These are phyloP conservation scores for Pteria penguin DNA, from an alignment of 2,888 invertebrate genomes.

Conservation along the genomic window DNA sequence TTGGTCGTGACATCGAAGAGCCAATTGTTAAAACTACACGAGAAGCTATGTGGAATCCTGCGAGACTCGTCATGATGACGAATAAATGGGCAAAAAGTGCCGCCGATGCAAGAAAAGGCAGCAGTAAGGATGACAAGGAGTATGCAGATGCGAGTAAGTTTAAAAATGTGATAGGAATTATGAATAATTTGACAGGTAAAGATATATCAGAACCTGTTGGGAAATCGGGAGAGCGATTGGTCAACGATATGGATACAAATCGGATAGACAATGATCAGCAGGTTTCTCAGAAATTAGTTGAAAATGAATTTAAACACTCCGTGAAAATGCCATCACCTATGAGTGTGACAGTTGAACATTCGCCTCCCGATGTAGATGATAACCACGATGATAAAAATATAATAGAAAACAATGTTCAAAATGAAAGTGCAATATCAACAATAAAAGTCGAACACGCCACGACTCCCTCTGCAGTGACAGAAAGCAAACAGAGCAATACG, in stretches of 20 bases:
- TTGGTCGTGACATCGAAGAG: slow-evolving; percentile 39
- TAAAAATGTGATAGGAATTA: slow-evolving; percentile 49
- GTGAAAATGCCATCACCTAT: not conserved
- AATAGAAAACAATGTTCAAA: not conserved
- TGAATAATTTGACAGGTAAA: slow-evolving; percentile 43
- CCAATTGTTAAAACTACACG: slow-evolving; percentile 49
- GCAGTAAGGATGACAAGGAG: slow-evolving; percentile 47
- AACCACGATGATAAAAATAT: too few relatives aligned
- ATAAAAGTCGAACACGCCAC: not conserved
- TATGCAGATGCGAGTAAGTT: slow-evolving; percentile 33
- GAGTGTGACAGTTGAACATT: not conserved
- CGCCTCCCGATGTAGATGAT: not conserved
- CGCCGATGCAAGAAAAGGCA: too few relatives aligned
- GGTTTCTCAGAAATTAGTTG: slow-evolving; percentile 9
- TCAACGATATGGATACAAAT: too few relatives aligned
- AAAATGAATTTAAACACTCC: not conserved
- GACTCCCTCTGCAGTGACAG: not conserved
- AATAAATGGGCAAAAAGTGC: slow-evolving; percentile 34
- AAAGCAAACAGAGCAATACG: not conserved
- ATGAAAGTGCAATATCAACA: not conserved
- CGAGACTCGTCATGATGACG: slow-evolving; percentile 29
- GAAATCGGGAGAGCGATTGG: too few relatives aligned
- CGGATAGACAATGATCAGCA: not conserved
- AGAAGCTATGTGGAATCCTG: slow-evolving; percentile 35
- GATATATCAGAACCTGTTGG: not conserved